Base-by-base conservation (phyloP, 1,140 invertebrate species). In the Lordiphosa mommai region DNA sequence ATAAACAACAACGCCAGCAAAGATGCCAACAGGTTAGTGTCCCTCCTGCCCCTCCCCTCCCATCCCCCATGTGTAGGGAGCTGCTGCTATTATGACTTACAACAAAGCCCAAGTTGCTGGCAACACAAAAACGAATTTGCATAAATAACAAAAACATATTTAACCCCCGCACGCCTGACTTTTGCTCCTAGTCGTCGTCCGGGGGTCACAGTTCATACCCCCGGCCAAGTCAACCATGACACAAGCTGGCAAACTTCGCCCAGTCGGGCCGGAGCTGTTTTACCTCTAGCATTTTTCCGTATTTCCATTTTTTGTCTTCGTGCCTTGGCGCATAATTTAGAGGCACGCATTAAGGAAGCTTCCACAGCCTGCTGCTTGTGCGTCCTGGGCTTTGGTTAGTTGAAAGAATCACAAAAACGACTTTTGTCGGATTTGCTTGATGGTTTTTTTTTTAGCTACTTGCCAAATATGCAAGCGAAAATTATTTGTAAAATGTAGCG, bases 91-190 rank as follows among this genome's bases (percentile, higher is more conserved):
- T 82, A 82, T 84, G 71, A 84, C 53, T 71, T 82, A 82, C 63
- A 82, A 84, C 71, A 82, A 80, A 76, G 58, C 74, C 65, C 70
- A 80, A 66, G 69, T 65, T 52, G 73, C 55, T 57, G 65, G 64
- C 65, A 68, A 68, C 65, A 84, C 60, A 84, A 61, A 82, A 82
- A 84, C 71, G 71, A 82, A 82, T 82, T 82, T 82, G 72, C 76
- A 82, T 82, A 82, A 82, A 82, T 82, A 82, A 82, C 71, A 82
- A 82, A 82, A 82, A 82, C 76, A 82, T 82, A 82, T 82, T 82
- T 82, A 82, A 82, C 77, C 66, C 67, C 64, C 61, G 60, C 58
- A 44, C 44, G 48, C 53, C 57, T 66, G 64, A 68, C 61, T 68
- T 66, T 48, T 68, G 47, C 51, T 43, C 38, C 38, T 63, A 46